Percentiles rank a stretch among this genome's conserved stretches.
Conservation (phyloP, 92 coral and sea anemone genomes). For the Montipora capitata region DNA sequence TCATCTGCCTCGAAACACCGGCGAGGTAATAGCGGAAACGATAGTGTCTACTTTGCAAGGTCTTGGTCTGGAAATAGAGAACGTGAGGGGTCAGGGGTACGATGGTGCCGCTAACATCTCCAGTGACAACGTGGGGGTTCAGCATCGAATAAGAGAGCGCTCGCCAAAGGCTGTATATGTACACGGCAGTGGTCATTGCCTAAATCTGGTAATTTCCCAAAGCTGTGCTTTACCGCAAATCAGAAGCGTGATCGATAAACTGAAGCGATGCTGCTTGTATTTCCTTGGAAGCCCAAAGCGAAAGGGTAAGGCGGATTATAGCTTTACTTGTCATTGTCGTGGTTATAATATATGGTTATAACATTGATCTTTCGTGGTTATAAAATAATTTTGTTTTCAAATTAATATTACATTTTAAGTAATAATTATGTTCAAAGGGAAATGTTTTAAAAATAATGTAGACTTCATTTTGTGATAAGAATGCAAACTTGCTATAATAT, state of each 20-base stretch:
- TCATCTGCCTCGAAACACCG: constrained; percentile 35
- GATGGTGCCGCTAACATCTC: constrained; percentile 73
- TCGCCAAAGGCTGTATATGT: constrained; percentile 64
- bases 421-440: too few relatives aligned
- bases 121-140: constrained; percentile 61
- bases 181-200: constrained; percentile 68
- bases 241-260: constrained; percentile 32
- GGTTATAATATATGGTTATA: too few relatives aligned
- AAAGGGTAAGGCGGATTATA: constrained; percentile 34
- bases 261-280: constrained; percentile 33
- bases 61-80: constrained; percentile 36
- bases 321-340: neutral
- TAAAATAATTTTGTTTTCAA: neutral
- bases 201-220: constrained; percentile 59
- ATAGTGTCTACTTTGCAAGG: constrained; percentile 53
- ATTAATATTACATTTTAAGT: too few relatives aligned
- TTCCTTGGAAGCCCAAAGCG: constrained; percentile 46
- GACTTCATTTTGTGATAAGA: too few relatives aligned
- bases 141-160: constrained; percentile 43
- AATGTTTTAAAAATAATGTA: too few relatives aligned
- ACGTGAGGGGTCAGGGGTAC: constrained; percentile 68
- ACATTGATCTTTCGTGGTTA: neutral
- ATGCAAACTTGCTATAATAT: constrained; percentile 5
- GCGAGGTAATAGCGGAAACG: constrained; percentile 37
- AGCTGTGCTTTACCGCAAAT: constrained; percentile 36